Evolutionary conservation across 2,113 vertebrate genomes (phyloP).

Genomic region (Malurus alboscapulatus): DNA sequence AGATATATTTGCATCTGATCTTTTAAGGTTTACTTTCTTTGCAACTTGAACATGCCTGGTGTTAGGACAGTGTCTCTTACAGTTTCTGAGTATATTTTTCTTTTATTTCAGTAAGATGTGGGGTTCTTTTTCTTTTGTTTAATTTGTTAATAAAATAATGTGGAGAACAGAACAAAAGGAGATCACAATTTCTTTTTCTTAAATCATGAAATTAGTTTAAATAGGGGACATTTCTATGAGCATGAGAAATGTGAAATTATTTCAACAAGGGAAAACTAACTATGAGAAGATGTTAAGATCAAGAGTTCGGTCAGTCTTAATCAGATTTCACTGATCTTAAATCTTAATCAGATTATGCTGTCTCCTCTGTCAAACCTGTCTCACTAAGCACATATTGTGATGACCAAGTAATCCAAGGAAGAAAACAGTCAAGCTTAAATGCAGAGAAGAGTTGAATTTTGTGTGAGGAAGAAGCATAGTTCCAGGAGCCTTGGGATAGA

Average conservation of each 20-base stretch:
- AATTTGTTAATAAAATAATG: neutral
- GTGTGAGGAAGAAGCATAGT: neutral
- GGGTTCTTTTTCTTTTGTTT: neutral
- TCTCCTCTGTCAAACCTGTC: neutral
- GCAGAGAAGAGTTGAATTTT: neutral
- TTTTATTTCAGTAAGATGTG: neutral
- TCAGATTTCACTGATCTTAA: neutral
- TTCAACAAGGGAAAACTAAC: neutral
- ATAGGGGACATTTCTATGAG: neutral
- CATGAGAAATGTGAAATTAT: neutral
- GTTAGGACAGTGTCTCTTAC: neutral
- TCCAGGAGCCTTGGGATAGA: neutral
- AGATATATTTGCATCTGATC: neutral
- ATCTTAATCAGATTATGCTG: neutral
- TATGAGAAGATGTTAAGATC: neutral
- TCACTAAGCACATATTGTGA: neutral
- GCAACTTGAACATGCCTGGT: neutral
- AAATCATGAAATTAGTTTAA: neutral
- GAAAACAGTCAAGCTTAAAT: neutral
- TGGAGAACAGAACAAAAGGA: neutral
- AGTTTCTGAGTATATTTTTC: neutral
- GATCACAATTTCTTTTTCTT: neutral
- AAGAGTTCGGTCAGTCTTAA: neutral
- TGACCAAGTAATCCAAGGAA: neutral
- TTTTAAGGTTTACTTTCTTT: neutral